Evolutionary conservation across 2,113 vertebrate species (phyloP), one percentile per base, ranked within the genome.

Genomic region (Syrmaticus mikado): DNA sequence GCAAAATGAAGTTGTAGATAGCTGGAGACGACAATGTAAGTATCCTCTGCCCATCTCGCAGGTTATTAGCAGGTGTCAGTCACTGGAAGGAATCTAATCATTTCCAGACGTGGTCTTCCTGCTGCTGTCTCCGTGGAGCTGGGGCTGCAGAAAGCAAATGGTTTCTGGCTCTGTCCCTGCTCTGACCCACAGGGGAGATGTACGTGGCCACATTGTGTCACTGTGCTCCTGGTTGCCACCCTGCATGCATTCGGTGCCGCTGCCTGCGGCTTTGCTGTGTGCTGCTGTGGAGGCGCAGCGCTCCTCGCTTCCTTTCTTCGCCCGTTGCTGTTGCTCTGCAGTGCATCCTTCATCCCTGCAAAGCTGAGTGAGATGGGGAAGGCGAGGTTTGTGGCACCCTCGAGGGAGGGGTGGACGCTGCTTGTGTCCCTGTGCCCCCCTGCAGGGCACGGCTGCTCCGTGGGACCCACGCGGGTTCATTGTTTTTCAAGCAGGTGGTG

Each of bases 61-160:
- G 82, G 90, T 97, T 97, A 98, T 97, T 97, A 97, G 94, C 97
- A 97, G 95, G 92, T 97, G 96, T 93, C 95, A 95, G 80, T 98
- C 97, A 97, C 85, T 96, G 90, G 91, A 84, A 72, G 92, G 75
- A 94, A 95, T 96, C 79, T 95, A 81, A 97, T 97, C 82, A 96
- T 89, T 94, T 93, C 60, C 87, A 94, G 85, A 32, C 53, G 1
- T 46, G 17, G 87, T 87, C 71, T 79, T 76, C 41, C 73, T 85
- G 87, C 62, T 5, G 66, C 84, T 86, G 86, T 67, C 79, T 93
- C 89, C 2, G 3, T 30, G 80, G 67, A 74, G 87, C 52, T 85
- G 82, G 16, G 86, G 50, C 64, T 55, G 45, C 36, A 46, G 87
- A 86, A 92, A 80, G 82, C 76, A 91, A 90, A 80, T 83, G 90